Evolutionary conservation across 2,888 invertebrate genomes (phyloP).

Genomic region (Eupsilia transversa): DNA sequence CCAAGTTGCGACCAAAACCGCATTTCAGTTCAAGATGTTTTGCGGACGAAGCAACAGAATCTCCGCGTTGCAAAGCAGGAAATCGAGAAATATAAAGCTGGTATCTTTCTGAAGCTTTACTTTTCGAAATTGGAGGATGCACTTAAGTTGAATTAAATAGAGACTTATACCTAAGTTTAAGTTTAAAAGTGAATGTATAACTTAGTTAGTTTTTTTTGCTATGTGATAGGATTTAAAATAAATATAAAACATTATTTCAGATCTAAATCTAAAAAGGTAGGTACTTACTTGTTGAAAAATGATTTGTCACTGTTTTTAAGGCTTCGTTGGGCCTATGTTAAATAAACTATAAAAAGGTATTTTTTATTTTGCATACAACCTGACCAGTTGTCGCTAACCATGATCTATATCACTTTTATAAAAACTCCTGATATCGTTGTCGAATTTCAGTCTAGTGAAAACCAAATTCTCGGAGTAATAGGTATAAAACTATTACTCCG

Average conservation of each 20-base stretch:
- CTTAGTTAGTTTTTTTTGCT: neutral
- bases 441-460: neutral
- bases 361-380: neutral
- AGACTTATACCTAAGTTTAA: neutral
- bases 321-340: too few species aligned
- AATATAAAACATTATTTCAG: neutral
- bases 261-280: too few species aligned
- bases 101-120: constrained; percentile 2
- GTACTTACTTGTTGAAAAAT: neutral
- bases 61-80: constrained; percentile 42
- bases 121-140: constrained; percentile 30
- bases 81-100: constrained; percentile 40
- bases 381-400: neutral
- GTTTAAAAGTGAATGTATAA: neutral
- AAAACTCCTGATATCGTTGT: neutral
- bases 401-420: neutral
- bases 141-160: constrained; percentile 10
- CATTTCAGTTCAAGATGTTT: constrained; percentile 61
- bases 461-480: neutral
- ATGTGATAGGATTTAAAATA: neutral
- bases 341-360: neutral
- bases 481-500: too few species aligned
- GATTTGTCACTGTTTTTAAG: neutral
- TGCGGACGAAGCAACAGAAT: constrained; percentile 36
- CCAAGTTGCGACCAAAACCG: constrained; percentile 55